Conservation (phyloP, 2,113 vertebrate species). For the Sceloporus tristichus region DNA sequence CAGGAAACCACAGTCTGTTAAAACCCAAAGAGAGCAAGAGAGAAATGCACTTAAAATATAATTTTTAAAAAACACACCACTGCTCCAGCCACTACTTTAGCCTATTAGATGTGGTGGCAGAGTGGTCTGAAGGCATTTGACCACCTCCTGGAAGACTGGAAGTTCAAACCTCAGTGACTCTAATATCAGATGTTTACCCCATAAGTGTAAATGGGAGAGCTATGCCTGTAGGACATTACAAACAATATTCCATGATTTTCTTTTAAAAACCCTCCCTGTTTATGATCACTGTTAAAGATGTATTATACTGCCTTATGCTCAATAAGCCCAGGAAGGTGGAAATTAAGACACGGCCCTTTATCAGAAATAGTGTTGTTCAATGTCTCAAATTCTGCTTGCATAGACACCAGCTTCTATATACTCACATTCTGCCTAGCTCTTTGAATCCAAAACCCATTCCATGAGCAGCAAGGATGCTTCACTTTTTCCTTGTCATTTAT, state of each 20-base stretch:
- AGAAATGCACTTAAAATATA: conserved; percentile 22
- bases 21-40: conserved; percentile 33
- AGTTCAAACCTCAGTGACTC: background rate
- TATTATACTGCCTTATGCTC: background rate
- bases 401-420: too few relatives aligned
- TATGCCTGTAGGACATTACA: background rate
- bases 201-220: background rate
- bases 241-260: background rate
- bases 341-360: background rate
- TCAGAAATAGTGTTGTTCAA: background rate
- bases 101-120: background rate
- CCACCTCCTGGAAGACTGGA: background rate
- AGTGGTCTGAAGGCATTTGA: conserved; percentile 7
- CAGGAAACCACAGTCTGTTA: conserved; percentile 33
- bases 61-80: conserved; percentile 4
- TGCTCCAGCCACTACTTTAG: background rate
- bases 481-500: too few relatives aligned
- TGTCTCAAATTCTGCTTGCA: background rate
- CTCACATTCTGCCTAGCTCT: too few relatives aligned
- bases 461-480: too few relatives aligned
- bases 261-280: background rate
- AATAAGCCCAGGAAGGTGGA: background rate
- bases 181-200: background rate
- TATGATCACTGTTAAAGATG: background rate
- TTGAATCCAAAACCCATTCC: too few relatives aligned